phyloP scores from a whole-genome alignment of 2,797 vertebrate genomes.

The Enteromius argenteus region DNA sequence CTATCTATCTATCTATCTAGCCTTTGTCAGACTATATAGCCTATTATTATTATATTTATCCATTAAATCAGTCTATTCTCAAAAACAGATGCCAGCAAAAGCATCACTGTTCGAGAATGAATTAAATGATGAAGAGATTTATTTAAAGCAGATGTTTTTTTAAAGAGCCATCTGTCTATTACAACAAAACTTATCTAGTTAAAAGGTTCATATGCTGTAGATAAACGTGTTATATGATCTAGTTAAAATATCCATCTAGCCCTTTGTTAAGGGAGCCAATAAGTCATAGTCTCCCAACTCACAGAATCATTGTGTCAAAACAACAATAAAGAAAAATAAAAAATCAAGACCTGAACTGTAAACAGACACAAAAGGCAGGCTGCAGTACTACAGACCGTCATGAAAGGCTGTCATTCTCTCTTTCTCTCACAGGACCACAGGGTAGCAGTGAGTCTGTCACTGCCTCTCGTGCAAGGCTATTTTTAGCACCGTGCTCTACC shows the following conservation, averaged over 20 bases:
- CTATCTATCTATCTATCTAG: background rate
- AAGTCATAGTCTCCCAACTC: background rate
- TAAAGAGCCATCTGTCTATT: background rate
- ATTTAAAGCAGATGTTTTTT: conserved; percentile 19
- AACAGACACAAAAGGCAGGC: conserved; percentile 21
- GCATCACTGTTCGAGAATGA: background rate
- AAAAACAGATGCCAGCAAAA: background rate
- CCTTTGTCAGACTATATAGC: background rate
- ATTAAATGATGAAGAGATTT: background rate
- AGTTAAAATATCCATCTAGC: background rate
- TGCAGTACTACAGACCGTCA: conserved; percentile 39
- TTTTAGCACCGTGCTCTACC: conserved; percentile 72
- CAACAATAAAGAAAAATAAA: conserved; percentile 4
- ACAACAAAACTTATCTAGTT: background rate
- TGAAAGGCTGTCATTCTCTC: conserved; percentile 45
- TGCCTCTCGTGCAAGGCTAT: conserved; percentile 68
- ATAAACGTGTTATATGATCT: background rate
- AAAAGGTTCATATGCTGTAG: background rate
- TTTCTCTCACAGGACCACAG: conserved; percentile 47
- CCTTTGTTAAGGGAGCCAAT: background rate
- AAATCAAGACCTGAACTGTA: background rate
- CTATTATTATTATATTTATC: background rate
- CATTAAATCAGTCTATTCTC: background rate
- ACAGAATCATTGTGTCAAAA: background rate
- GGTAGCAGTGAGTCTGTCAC: conserved; percentile 62